phyloP scores from a whole-genome alignment of 2,888 invertebrate species.

The Brachyptera putata region DNA sequence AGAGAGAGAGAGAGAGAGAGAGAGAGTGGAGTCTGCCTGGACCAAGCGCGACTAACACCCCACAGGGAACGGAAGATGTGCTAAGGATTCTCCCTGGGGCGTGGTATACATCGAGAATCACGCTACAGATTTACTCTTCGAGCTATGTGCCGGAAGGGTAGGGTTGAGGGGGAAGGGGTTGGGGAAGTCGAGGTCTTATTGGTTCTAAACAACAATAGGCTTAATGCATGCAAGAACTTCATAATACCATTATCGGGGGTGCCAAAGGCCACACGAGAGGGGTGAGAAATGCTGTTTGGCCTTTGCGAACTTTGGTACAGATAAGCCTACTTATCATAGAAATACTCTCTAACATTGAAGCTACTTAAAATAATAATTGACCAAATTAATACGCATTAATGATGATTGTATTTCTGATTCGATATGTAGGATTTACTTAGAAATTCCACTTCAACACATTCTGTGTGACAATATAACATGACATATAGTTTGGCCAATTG shows the following conservation, averaged over 20 bases:
- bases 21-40: too few relatives aligned
- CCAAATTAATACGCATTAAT: slow-evolving; percentile 1
- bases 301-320: slow-evolving; percentile 1
- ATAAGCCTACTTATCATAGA: slow-evolving; percentile 8
- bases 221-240: slow-evolving; percentile 19
- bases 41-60: neutral
- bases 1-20: slow-evolving; percentile 33
- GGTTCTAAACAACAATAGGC: slow-evolving; percentile 16
- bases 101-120: neutral
- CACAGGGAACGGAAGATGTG: neutral
- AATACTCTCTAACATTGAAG: neutral
- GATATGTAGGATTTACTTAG: too few relatives aligned
- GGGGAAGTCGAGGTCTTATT: neutral
- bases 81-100: neutral
- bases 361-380: neutral
- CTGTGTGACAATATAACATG: too few relatives aligned
- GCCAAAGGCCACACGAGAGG: slow-evolving; percentile 14
- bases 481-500: too few relatives aligned
- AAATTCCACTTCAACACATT: too few relatives aligned
- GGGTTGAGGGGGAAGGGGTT: neutral
- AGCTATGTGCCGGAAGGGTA: neutral
- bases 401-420: too few relatives aligned
- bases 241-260: slow-evolving; percentile 16
- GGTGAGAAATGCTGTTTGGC: slow-evolving; percentile 9
- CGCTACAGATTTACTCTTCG: slow-evolving; percentile 12